These are phyloP conservation scores for Callorhinus ursinus DNA, from an alignment of 2,113 vertebrate genomes.

Conservation along the genomic window DNA sequence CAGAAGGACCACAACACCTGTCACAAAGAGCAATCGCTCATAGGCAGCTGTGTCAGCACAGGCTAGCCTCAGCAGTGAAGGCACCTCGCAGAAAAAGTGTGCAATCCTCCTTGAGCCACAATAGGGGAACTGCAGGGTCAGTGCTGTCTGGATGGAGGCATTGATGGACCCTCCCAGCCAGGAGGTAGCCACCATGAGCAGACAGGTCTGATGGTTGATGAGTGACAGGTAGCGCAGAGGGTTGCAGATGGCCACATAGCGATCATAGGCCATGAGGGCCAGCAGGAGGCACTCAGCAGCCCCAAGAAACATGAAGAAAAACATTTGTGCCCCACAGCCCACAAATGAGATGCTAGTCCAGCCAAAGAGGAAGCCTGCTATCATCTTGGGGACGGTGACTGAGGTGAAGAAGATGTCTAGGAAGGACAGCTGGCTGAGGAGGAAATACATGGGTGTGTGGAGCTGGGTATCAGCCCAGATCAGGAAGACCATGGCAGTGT, in stretches of 20 bases:
- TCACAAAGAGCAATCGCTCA: conserved; percentile 44
- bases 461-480: conserved; percentile 49
- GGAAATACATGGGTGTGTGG: conserved; percentile 63
- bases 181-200: conserved; percentile 36
- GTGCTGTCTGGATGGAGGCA: conserved; percentile 35
- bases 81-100: conserved; percentile 67
- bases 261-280: conserved; percentile 72
- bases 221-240: conserved; percentile 52
- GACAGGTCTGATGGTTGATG: conserved; percentile 38
- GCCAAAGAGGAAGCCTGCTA: conserved; percentile 51
- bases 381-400: conserved; percentile 69
- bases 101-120: conserved; percentile 48
- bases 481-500: conserved; percentile 46
- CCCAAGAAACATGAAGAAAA: conserved; percentile 60
- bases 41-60: conserved; percentile 58
- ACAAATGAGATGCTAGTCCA: conserved; percentile 63
- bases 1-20: conserved; percentile 47
- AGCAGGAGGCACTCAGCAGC: conserved; percentile 69
- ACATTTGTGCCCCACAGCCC: conserved; percentile 64
- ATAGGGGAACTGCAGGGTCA: conserved; percentile 65
- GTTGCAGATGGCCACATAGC: conserved; percentile 64
- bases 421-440: conserved; percentile 64
- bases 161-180: conserved; percentile 68
- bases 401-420: conserved; percentile 67
- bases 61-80: conserved; percentile 53